Evolutionary conservation across 2,888 invertebrate species (phyloP), one percentile per base, ranked within the genome.

Genomic region (Athripsodes cinereus): DNA sequence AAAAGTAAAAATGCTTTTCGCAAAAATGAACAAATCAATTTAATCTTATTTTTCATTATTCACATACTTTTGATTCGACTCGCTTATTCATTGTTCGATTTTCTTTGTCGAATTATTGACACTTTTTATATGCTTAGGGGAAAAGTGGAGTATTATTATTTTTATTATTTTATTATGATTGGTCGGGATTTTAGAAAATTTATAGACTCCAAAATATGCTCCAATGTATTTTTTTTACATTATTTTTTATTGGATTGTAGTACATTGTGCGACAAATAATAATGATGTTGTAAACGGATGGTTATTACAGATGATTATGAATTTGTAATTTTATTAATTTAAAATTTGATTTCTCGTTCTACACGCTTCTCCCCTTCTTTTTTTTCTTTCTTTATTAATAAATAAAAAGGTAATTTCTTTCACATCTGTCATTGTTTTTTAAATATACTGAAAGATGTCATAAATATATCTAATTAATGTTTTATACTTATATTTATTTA

Each of bases 301-400:
- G n/a, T n/a, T n/a, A n/a, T n/a, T n/a, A n/a, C n/a, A 62, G 55
- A 60, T 60, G 60, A 60, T 58, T 62, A 40, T 40, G 40, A 40
- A 40, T 40, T 40, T 13, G 5, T 40, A 40, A 40, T n/a, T 40
- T 40, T 40, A n/a, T 16, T 40, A 26, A 10, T 26, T 6, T 26
- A 6, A 26, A 6, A 26, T 26, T 26, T 26, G 40, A 40, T 16
- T 40, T 16, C 2, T 40, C 13, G n/a, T 8, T 31, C 11, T 8
- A 8, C 11, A 31, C 11, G 6, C 11, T 31, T 31, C 31, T 31
- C 31, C 11, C 31, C 31, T 31, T 8, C 31, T 31, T 31, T n/a
- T n/a, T n/a, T n/a, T n/a, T n/a, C n/a, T n/a, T n/a, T n/a, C n/a
- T n/a, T n/a, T n/a, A n/a, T n/a, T n/a, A n/a, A n/a, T n/a, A n/a